Conservation (phyloP, 1,140 invertebrate species). For the Bombus superbus region DNA sequence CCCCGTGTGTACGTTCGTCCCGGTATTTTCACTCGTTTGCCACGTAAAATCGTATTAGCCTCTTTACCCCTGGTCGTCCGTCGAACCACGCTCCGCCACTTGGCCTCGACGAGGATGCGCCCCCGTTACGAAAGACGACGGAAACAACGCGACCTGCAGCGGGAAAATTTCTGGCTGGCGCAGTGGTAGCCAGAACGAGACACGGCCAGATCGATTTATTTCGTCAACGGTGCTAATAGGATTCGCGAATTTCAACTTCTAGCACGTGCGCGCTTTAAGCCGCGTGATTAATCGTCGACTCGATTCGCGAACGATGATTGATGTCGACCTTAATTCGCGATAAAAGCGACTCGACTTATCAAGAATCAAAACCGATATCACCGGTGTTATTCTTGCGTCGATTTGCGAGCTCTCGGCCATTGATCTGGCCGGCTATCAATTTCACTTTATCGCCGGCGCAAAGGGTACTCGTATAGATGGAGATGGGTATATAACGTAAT, state of each 20-base stretch:
- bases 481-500: conserved; percentile 16
- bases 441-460: conserved; percentile 41
- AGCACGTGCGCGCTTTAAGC: background rate
- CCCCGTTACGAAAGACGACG: background rate
- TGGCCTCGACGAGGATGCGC: background rate
- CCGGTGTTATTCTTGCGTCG: background rate
- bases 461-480: background rate
- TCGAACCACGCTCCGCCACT: background rate
- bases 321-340: conserved; percentile 45
- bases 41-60: conserved; percentile 51
- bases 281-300: conserved; percentile 10
- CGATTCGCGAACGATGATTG: conserved; percentile 34
- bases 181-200: background rate
- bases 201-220: conserved; percentile 7
- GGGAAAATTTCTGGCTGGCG: conserved; percentile 3
- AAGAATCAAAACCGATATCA: conserved; percentile 6
- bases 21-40: conserved; percentile 49
- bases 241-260: background rate
- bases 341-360: conserved; percentile 29
- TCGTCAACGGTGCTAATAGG: background rate
- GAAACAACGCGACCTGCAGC: background rate
- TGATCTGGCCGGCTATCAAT: conserved; percentile 23
- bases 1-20: background rate
- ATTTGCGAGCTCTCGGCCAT: background rate
- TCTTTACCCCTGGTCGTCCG: conserved; percentile 18